Conservation (phyloP, 2,888 invertebrate species). For the Philereme transversata region DNA sequence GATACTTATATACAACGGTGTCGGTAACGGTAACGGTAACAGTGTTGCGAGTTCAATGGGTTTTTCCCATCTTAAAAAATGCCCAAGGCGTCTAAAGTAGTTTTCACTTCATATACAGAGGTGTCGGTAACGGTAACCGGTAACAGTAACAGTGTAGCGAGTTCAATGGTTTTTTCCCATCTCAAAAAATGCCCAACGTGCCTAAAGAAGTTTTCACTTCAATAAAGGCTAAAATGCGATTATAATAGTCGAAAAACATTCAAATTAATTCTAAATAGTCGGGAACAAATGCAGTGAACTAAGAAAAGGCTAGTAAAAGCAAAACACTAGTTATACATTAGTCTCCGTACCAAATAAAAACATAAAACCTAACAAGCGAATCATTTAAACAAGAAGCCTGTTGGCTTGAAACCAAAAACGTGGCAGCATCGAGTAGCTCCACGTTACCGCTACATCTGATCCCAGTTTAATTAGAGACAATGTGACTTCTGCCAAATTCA, state of each 20-base stretch:
- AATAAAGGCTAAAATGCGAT: slow-evolving; percentile 12
- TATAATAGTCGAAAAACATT: slow-evolving; percentile 21
- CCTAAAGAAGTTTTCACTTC: too few relatives aligned
- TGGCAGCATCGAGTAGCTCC: slow-evolving; percentile 52
- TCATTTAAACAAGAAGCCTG: slow-evolving; percentile 67
- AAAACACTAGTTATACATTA: slow-evolving; percentile 35
- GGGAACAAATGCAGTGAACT: slow-evolving; percentile 26
- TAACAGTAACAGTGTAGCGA: too few relatives aligned
- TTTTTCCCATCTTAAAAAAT: too few relatives aligned
- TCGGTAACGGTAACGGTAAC: too few relatives aligned
- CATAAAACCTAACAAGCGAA: slow-evolving; percentile 66
- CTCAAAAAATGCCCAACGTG: too few relatives aligned
- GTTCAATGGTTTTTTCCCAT: too few relatives aligned
- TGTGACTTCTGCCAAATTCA: slow-evolving; percentile 54
- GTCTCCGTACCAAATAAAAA: slow-evolving; percentile 46
- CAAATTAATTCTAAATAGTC: slow-evolving; percentile 29
- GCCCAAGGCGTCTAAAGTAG: too few relatives aligned
- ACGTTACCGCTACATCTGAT: slow-evolving; percentile 65
- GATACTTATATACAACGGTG: too few relatives aligned
- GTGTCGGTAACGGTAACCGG: too few relatives aligned
- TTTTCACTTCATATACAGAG: too few relatives aligned
- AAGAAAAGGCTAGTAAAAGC: slow-evolving; percentile 29
- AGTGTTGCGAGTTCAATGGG: too few relatives aligned
- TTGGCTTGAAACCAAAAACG: slow-evolving; percentile 74
- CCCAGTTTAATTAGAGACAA: slow-evolving; percentile 71